Percentiles rank a stretch among this genome's conserved stretches.
Evolutionary conservation across 2,113 vertebrate genomes (phyloP).

Genomic region (Phylloscopus trochiloides): DNA sequence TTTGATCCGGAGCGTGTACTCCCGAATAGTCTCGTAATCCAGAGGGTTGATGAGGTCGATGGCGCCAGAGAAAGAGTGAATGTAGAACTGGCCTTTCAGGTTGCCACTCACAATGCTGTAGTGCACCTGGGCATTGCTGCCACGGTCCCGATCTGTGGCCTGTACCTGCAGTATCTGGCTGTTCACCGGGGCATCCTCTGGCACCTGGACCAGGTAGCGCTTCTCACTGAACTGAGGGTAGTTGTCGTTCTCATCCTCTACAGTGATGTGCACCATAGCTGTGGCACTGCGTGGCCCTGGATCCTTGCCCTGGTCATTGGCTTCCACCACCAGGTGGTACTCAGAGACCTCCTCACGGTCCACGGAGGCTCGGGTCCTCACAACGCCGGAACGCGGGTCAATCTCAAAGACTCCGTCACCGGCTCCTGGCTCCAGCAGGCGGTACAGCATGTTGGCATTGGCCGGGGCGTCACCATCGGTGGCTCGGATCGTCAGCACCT

Average conservation of each 20-base stretch:
- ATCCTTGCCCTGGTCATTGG: conserved; percentile 92
- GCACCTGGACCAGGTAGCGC: conserved; percentile 87
- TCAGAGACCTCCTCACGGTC: conserved; percentile 85
- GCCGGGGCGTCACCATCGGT: conserved; percentile 90
- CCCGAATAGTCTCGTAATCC: conserved; percentile 90
- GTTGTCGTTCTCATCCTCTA: conserved; percentile 97
- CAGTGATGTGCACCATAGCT: conserved; percentile 85
- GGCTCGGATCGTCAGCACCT: conserved; percentile 92
- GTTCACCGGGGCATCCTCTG: conserved; percentile 86
- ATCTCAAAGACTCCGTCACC: conserved; percentile 86
- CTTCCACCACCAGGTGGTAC: conserved; percentile 90
- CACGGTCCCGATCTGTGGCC: conserved; percentile 88
- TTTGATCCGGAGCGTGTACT: conserved; percentile 91
- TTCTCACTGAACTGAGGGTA: conserved; percentile 94
- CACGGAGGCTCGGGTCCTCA: conserved; percentile 82
- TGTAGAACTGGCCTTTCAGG: conserved; percentile 92
- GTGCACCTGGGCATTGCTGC: conserved; percentile 90
- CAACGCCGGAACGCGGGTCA: conserved; percentile 86
- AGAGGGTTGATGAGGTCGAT: conserved; percentile 92
- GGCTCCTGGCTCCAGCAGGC: conserved; percentile 81
- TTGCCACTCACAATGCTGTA: conserved; percentile 97
- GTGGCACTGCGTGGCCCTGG: conserved; percentile 88
- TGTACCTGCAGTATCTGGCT: conserved; percentile 88
- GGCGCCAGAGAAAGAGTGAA: conserved; percentile 87
- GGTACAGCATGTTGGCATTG: conserved; percentile 95